A percentile compares a stretch with the other conserved stretches of the same genome.
These are phyloP conservation scores for Nymphalis polychloros DNA, from an alignment of 2,888 invertebrate species.

Conservation along the genomic window DNA sequence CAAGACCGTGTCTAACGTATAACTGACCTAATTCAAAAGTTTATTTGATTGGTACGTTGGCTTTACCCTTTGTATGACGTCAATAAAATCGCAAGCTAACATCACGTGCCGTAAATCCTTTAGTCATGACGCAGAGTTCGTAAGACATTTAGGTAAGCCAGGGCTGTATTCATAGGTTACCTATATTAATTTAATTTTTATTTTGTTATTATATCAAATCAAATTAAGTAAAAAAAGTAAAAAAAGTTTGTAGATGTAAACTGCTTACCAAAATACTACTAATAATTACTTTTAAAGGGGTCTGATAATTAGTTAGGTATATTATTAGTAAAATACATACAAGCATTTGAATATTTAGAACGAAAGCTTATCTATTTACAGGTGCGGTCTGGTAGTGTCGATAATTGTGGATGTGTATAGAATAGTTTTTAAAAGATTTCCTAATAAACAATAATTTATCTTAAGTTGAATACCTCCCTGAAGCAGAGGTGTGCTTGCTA, in stretches of 20 bases:
- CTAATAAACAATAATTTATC: background rate
- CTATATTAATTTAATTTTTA: too few relatives aligned
- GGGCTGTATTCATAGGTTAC: constrained; percentile 21
- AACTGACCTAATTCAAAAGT: constrained; percentile 42
- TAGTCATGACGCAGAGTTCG: constrained; percentile 20
- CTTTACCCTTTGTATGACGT: constrained; percentile 40
- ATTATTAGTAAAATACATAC: background rate
- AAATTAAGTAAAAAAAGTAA: too few relatives aligned
- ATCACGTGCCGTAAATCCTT: constrained; percentile 33
- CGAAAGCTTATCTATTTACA: too few relatives aligned
- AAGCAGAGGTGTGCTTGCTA: constrained; percentile 44
- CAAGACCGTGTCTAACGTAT: constrained; percentile 43
- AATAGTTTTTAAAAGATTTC: too few relatives aligned
- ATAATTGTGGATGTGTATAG: too few relatives aligned
- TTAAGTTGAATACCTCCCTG: constrained; percentile 37
- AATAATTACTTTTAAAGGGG: too few relatives aligned
- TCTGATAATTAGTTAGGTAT: too few relatives aligned
- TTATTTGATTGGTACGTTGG: constrained; percentile 26
- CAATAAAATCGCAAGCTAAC: constrained; percentile 36
- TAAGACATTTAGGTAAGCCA: constrained; percentile 20
- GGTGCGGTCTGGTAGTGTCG: too few relatives aligned
- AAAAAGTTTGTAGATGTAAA: too few relatives aligned
- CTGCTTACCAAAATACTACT: background rate
- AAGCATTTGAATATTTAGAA: too few relatives aligned
- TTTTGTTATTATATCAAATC: too few relatives aligned